A percentile compares a stretch with the other conserved stretches of the same genome.
These are phyloP conservation scores for Tenualosa ilisha DNA, from an alignment of 2,797 vertebrate species.

Conservation along the genomic window DNA sequence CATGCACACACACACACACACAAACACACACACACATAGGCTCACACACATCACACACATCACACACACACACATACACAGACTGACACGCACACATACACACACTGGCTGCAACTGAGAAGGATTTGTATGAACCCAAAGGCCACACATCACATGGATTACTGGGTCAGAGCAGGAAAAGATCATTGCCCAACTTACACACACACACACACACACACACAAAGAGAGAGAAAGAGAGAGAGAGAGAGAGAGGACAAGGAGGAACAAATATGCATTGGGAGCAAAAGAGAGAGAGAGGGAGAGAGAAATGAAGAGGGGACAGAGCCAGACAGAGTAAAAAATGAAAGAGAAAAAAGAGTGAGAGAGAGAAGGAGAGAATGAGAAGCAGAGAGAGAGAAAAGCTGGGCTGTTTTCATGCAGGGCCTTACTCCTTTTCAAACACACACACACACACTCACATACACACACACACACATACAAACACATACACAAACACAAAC, in stretches of 20 bases:
- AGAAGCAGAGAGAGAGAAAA: not conserved
- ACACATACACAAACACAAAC: no score
- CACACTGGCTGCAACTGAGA: slow-evolving; percentile 27
- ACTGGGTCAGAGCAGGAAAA: slow-evolving; percentile 25
- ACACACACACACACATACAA: no score
- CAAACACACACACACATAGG: not conserved
- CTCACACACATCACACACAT: not conserved
- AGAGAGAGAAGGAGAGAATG: not conserved
- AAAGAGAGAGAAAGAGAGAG: no score
- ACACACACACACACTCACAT: no score
- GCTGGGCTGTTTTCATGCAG: not conserved
- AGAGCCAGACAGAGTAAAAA: not conserved
- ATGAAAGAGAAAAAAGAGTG: not conserved
- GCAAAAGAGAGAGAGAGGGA: not conserved
- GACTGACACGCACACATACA: not conserved
- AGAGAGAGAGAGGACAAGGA: no score
- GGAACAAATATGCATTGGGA: not conserved
- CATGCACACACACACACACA: not conserved
- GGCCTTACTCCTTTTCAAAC: not conserved
- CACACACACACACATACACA: not conserved
- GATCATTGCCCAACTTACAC: slow-evolving; percentile 36
- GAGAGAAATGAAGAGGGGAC: not conserved
- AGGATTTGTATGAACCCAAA: slow-evolving; percentile 40
- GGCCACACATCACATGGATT: slow-evolving; percentile 46
- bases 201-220: not conserved